Evolutionary conservation across 1,140 invertebrate species (phyloP).

Genomic region (Colletes latitarsis): DNA sequence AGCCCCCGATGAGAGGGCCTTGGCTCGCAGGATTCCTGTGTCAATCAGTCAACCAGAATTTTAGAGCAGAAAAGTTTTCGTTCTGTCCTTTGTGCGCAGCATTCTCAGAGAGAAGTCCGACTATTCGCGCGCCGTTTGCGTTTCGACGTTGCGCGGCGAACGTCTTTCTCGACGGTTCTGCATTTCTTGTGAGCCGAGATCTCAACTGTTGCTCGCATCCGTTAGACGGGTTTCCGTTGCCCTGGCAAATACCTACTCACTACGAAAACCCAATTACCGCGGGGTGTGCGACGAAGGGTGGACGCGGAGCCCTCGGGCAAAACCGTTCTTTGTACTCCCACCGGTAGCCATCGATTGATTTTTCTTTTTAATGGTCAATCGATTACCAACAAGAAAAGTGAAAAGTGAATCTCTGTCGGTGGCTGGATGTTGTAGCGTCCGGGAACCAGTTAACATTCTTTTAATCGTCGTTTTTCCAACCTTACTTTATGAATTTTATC

Average conservation of each 20-base stretch:
- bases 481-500: no score
- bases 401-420: background rate
- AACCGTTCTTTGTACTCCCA: background rate
- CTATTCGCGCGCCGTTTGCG: background rate
- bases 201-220: constrained; percentile 38
- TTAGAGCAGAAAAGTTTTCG: constrained; percentile 20
- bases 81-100: background rate
- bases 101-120: background rate
- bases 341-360: constrained; percentile 19
- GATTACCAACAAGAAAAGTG: constrained; percentile 1
- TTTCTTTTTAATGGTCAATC: constrained; percentile 18
- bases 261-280: constrained; percentile 33
- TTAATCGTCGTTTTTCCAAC: no score
- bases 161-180: background rate
- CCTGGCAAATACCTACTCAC: constrained; percentile 11
- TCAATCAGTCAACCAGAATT: constrained; percentile 34
- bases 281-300: background rate
- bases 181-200: constrained; percentile 10
- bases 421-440: no score
- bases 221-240: background rate
- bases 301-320: background rate
- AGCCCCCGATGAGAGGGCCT: constrained; percentile 29
- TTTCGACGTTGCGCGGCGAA: background rate
- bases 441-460: no score
- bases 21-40: constrained; percentile 17